phyloP scores from a whole-genome alignment of 2,113 vertebrate genomes.

The Apteryx mantelli region DNA sequence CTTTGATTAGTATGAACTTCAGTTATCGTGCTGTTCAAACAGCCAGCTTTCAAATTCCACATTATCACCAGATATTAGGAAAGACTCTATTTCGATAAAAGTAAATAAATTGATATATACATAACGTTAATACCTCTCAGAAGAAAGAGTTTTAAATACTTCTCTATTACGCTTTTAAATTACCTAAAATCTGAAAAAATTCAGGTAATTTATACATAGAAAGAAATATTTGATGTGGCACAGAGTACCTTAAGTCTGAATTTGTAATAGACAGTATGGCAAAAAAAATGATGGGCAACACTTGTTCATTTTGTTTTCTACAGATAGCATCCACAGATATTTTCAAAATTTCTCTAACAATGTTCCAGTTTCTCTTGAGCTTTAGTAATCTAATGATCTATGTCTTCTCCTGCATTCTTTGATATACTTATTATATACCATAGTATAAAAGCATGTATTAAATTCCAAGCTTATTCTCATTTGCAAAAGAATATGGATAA shows the following conservation, averaged over 20 bases:
- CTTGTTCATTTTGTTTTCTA: background rate
- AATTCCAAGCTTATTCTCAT: background rate
- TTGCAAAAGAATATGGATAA: slow-evolving; percentile 23
- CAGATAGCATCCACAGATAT: background rate
- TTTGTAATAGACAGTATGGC: background rate
- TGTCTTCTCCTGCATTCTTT: background rate
- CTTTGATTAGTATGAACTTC: background rate
- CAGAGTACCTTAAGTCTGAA: background rate
- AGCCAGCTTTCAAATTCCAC: background rate
- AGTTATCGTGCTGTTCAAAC: background rate
- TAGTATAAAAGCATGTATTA: background rate
- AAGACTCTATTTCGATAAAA: background rate
- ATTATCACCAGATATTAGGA: background rate
- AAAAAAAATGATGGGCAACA: background rate
- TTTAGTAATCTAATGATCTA: background rate
- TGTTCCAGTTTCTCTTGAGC: background rate
- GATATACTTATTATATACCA: background rate
- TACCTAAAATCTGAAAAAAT: background rate
- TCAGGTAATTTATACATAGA: background rate
- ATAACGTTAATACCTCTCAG: background rate
- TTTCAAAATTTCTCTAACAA: background rate
- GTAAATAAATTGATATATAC: background rate
- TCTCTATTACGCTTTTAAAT: background rate
- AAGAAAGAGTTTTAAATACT: background rate
- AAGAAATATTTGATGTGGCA: background rate